Evolutionary conservation across 2,888 invertebrate genomes (phyloP).

Genomic region (Halictus quadricinctus): DNA sequence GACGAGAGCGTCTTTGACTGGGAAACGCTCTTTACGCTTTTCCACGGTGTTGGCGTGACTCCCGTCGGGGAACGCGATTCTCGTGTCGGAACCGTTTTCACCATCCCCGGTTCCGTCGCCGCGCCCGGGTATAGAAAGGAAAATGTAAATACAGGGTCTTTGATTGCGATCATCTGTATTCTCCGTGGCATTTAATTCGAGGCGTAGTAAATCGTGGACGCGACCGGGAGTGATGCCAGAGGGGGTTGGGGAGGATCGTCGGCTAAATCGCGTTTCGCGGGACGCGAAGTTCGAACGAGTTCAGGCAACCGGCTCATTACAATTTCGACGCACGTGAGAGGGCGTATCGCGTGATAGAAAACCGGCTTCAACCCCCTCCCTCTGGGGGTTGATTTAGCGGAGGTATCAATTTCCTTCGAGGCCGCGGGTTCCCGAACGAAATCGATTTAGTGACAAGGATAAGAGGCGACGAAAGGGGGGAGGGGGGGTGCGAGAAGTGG

Average conservation of each 20-base stretch:
- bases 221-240: background rate
- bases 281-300: constrained; percentile 5
- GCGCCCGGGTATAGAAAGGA: background rate
- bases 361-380: background rate
- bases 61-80: background rate
- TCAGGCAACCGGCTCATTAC: constrained; percentile 16
- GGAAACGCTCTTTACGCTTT: constrained; percentile 9
- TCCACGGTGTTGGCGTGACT: background rate
- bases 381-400: constrained; percentile 22
- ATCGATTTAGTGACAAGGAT: constrained; percentile 53
- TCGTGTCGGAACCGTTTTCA: background rate
- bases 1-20: constrained; percentile 5
- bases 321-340: constrained; percentile 20
- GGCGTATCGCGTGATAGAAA: constrained; percentile 53
- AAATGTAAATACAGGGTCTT: background rate
- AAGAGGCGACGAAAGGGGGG: constrained; percentile 13
- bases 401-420: constrained; percentile 54
- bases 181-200: background rate
- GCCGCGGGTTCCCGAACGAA: constrained; percentile 23
- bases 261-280: background rate
- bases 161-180: constrained; percentile 3
- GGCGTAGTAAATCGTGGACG: background rate
- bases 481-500: background rate
- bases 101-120: background rate
- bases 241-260: background rate